These are phyloP conservation scores for Chromobotia macracanthus DNA, from an alignment of 2,797 vertebrate species.

Conservation along the genomic window DNA sequence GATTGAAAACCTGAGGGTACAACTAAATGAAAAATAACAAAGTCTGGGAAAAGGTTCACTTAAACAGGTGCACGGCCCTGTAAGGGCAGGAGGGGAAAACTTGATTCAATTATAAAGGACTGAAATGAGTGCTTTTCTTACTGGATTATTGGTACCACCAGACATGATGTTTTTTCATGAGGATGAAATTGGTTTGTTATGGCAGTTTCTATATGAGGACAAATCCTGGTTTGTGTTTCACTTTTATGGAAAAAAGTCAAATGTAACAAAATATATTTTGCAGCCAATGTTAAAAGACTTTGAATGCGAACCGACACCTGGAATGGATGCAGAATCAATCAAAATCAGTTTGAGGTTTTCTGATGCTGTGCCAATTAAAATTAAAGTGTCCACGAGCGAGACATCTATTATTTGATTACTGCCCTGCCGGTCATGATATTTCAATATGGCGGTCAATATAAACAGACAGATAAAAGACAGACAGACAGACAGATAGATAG, in stretches of 20 bases:
- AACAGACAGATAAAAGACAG: too few relatives aligned
- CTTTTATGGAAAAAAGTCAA: not conserved
- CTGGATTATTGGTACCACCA: constrained; percentile 70
- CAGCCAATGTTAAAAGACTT: not conserved
- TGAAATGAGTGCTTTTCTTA: constrained; percentile 72
- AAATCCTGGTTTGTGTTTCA: constrained; percentile 39
- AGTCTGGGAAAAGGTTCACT: constrained; percentile 69
- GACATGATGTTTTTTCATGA: constrained; percentile 69
- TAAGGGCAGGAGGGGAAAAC: constrained; percentile 41
- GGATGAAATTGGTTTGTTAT: constrained; percentile 75
- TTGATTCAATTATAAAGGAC: constrained; percentile 68
- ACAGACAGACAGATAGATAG: too few relatives aligned
- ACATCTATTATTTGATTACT: too few relatives aligned
- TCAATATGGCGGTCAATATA: too few relatives aligned
- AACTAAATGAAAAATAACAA: constrained; percentile 84
- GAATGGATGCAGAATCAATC: too few relatives aligned
- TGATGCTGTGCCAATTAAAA: not conserved
- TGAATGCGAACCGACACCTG: not conserved
- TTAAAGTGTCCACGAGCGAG: not conserved
- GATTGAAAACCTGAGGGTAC: constrained; percentile 80
- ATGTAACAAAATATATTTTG: not conserved
- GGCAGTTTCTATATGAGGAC: constrained; percentile 62
- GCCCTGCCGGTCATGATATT: too few relatives aligned
- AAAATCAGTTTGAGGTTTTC: too few relatives aligned
- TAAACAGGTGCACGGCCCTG: constrained; percentile 74